Percentiles rank a stretch among this genome's conserved stretches.
phyloP scores from a whole-genome alignment of 2,797 vertebrate species.

The Ara ararauna region DNA sequence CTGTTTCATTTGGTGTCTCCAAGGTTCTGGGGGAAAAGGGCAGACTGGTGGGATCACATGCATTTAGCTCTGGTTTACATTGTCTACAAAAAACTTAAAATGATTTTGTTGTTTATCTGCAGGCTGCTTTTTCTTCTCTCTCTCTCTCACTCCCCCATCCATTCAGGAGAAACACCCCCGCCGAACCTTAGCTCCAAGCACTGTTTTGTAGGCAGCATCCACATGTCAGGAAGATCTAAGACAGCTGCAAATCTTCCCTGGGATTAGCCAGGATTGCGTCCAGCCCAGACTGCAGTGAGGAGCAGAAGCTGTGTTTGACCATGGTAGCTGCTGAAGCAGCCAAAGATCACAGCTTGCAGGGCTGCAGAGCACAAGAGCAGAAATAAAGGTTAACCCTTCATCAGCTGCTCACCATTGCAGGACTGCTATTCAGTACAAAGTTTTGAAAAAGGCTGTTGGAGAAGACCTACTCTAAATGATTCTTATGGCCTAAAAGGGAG shows the following conservation, averaged over 20 bases:
- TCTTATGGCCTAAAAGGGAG: not conserved
- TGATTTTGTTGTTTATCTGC: not conserved
- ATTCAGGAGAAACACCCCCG: not conserved
- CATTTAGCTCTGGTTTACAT: not conserved
- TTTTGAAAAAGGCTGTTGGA: not conserved
- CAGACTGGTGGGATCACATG: not conserved
- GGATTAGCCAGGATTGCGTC: conserved; percentile 6
- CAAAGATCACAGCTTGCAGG: not conserved
- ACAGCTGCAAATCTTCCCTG: not conserved
- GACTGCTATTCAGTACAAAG: not conserved
- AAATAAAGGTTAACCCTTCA: conserved; percentile 12
- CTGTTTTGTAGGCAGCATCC: not conserved
- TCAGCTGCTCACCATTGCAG: not conserved
- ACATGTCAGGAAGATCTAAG: not conserved
- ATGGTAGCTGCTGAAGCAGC: not conserved
- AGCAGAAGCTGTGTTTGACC: not conserved
- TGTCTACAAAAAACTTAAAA: not conserved
- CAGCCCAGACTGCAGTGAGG: not conserved
- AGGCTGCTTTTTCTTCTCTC: not conserved
- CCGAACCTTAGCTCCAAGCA: not conserved
- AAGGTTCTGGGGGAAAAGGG: not conserved
- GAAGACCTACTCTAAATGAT: not conserved
- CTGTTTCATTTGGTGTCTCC: not conserved
- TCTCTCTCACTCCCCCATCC: not conserved
- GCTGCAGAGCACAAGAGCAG: not conserved